Evolutionary conservation across 2,888 invertebrate genomes (phyloP), one percentile per base, ranked within the genome.

Genomic region (Aproaerema taeniolella): DNA sequence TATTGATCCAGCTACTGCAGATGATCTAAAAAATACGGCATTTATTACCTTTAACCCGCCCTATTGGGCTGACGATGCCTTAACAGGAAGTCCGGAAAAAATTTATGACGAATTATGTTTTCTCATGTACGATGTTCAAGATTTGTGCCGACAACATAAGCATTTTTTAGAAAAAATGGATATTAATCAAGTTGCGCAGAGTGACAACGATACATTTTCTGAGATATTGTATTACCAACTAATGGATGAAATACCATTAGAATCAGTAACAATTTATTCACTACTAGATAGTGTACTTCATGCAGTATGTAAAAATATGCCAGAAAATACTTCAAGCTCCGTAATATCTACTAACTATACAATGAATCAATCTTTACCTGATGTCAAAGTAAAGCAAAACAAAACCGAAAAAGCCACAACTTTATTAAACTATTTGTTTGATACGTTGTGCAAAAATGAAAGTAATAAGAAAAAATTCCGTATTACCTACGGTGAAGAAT

Each of bases 91-190:
- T 42, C 55, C 74, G 26, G 75, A 76, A 49, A 75, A 75, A 50
- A 74, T 89, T 41, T 89, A 89, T 53, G 85, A 89, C 43, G 81
- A 83, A 46, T 45, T 89, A 16, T 87, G 87, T 50, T 85, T 59
- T 43, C 68, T 88, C 2, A 69, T 88, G 61, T 89, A 88, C 44
- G 88, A 89, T 53, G 61, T 89, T 29, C 83, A 88, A 55, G 89
- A 89, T 50, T 68, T 88, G 32, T 68, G 70, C 4, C 61, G 85
- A 42, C 87, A 88, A 49, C 87, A 89, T 53, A 29, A 33, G 2
- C 67, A 80, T 50, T 89, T 86, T 55, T 59, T 88, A 41, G 61
- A 76, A 8, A 86, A 81, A 49, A 85, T 88, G 76, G 67, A 75
- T 44, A 65, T 80, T 31, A 63, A 77, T 30, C 43, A 59, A 33